These are phyloP conservation scores for Centropus unirufus DNA, from an alignment of 2,113 vertebrate species.

Conservation along the genomic window DNA sequence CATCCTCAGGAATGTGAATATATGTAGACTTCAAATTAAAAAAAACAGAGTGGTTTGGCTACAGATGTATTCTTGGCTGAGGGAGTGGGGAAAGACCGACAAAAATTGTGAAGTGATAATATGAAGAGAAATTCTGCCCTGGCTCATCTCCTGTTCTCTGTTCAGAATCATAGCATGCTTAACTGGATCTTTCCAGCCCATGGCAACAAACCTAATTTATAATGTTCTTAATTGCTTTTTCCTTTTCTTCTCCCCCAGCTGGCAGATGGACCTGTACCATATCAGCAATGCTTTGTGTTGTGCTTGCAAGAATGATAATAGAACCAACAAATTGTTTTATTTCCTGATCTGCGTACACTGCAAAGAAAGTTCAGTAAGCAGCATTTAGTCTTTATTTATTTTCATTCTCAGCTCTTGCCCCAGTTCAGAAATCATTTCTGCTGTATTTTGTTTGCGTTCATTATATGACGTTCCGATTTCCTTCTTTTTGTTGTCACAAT, in stretches of 20 bases:
- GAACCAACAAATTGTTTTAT: slow-evolving; percentile 31
- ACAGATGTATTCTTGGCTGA: neutral
- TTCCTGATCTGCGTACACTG: neutral
- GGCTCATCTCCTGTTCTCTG: neutral
- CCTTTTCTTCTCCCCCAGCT: slow-evolving; percentile 32
- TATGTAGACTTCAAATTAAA: neutral
- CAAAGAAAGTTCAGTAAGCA: slow-evolving; percentile 11
- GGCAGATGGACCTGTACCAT: slow-evolving; percentile 25
- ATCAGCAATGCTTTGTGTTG: neutral
- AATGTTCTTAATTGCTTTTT: slow-evolving; percentile 62
- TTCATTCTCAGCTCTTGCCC: neutral
- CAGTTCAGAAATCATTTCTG: slow-evolving; percentile 14
- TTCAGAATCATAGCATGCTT: slow-evolving; percentile 21
- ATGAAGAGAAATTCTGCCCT: neutral
- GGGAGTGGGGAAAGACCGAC: neutral
- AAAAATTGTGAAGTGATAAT: neutral
- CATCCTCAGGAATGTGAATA: neutral
- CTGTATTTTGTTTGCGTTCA: slow-evolving; percentile 3
- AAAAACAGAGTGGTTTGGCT: neutral
- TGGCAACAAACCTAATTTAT: slow-evolving; percentile 45
- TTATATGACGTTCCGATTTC: neutral
- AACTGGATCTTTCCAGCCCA: slow-evolving; percentile 17
- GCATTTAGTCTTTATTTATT: slow-evolving; percentile 2
- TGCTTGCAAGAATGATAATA: slow-evolving; percentile 21
- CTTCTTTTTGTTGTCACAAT: neutral